Evolutionary conservation across 2,113 vertebrate genomes (phyloP).

Genomic region (Amphiprion ocellaris): DNA sequence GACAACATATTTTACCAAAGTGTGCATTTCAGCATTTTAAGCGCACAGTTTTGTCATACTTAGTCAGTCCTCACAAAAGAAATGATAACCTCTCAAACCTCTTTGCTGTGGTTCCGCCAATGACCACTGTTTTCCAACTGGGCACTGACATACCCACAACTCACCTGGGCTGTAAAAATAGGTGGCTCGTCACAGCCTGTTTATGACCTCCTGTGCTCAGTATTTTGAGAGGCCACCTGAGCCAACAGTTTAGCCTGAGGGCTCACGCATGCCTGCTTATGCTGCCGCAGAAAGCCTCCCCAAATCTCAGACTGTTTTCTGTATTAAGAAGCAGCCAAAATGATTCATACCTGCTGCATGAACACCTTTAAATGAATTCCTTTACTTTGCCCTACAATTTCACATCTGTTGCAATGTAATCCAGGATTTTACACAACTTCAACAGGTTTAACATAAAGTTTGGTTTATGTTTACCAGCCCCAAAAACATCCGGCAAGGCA

Average conservation of each 20-base stretch:
- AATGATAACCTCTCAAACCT: too few relatives aligned
- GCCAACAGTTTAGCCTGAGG: conserved; percentile 34
- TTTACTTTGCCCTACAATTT: too few relatives aligned
- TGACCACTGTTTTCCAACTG: conserved; percentile 43
- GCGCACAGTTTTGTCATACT: too few relatives aligned
- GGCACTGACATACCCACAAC: conserved; percentile 44
- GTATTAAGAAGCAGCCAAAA: not conserved
- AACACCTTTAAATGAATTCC: too few relatives aligned
- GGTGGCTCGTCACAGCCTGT: conserved; percentile 63
- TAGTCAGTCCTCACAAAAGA: too few relatives aligned
- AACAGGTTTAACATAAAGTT: too few relatives aligned
- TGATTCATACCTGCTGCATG: conserved; percentile 1
- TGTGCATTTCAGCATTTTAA: too few relatives aligned
- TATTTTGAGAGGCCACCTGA: conserved; percentile 30
- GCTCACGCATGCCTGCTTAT: conserved; percentile 12
- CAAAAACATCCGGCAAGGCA: too few relatives aligned
- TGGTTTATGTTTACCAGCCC: too few relatives aligned
- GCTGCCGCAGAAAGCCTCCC: not conserved
- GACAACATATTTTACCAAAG: too few relatives aligned
- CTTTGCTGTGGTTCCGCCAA: not conserved
- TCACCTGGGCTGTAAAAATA: conserved; percentile 68
- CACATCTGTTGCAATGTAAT: too few relatives aligned
- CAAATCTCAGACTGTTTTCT: not conserved
- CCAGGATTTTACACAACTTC: too few relatives aligned
- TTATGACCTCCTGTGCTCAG: conserved; percentile 59